Evolutionary conservation across 2,888 invertebrate genomes (phyloP), one percentile per base, ranked within the genome.

Genomic region (Eudasyphora cyanicolor): DNA sequence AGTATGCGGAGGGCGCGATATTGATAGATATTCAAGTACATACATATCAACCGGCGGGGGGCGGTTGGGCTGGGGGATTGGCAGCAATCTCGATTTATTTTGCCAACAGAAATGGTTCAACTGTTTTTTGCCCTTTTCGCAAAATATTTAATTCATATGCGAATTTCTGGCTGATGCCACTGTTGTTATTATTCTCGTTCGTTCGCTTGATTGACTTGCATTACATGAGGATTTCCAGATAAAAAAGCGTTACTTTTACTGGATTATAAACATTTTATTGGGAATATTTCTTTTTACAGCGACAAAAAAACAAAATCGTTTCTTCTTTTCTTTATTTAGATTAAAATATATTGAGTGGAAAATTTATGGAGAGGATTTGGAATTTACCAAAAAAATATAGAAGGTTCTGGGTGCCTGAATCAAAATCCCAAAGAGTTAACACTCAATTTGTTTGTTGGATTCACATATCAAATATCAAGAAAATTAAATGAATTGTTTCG

Each of bases 171-270:
- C 35, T 75, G 14, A 51, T 76, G 69, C 21, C 32, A 32, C n/a
- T 27, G 10, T 75, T 71, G 62, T 54, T 74, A 24, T 24, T 64
- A n/a, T 10, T 64, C 42, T 57, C 70, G 64, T 78, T 76, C 71
- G 64, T 81, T 19, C 73, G 60, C 81, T 84, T 79, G 84, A 79
- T 84, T 84, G 84, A 81, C 75, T 84, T 84, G 84, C 70, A 71
- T 71, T 78, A 71, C 57, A 78, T 78, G 67, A 81, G 78, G 81
- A 84, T 81, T 84, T 84, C 51, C 71, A 73, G 76, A 78, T 70
- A 60, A 84, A 82, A 81, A 27, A 38, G 62, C 60, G 54, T 76
- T 78, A 73, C 78, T 80, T 81, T 76, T 75, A 75, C 27, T 38
- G 67, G 80, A 84, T 81, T 84, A 78, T 19, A 49, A 71, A 38